Conservation (phyloP, 2,113 vertebrate species). For the Pterophyllum scalare region DNA sequence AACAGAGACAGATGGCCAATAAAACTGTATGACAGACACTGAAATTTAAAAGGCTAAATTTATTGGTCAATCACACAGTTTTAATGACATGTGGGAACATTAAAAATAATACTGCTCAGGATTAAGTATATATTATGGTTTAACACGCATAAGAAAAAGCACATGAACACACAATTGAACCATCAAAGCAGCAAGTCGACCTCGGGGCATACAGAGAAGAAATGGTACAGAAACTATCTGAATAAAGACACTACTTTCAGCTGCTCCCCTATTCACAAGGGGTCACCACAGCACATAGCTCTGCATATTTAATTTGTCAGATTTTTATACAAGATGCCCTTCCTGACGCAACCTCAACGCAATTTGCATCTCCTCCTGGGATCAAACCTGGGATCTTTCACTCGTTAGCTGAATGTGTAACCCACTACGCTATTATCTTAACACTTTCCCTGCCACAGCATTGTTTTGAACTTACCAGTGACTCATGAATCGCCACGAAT, state of each 20-base stretch:
- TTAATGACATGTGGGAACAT: conserved; percentile 8
- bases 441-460: too few species aligned
- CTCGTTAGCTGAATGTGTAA: neutral
- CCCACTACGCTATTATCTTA: neutral
- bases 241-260: neutral
- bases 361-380: neutral
- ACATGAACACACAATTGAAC: neutral
- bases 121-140: conserved; percentile 21
- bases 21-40: conserved; percentile 12
- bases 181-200: neutral
- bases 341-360: neutral
- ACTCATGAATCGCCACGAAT: too few species aligned
- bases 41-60: conserved; percentile 5
- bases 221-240: neutral
- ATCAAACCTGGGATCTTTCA: neutral
- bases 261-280: neutral
- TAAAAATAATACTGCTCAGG: conserved; percentile 28
- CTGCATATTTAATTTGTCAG: neutral
- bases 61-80: conserved; percentile 42
- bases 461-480: too few species aligned
- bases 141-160: neutral
- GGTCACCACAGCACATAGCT: neutral
- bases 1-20: conserved; percentile 33
- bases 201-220: neutral
- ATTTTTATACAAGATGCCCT: neutral